Evolutionary conservation across 2,113 vertebrate genomes (phyloP).

Genomic region (Pluvianellus socialis): DNA sequence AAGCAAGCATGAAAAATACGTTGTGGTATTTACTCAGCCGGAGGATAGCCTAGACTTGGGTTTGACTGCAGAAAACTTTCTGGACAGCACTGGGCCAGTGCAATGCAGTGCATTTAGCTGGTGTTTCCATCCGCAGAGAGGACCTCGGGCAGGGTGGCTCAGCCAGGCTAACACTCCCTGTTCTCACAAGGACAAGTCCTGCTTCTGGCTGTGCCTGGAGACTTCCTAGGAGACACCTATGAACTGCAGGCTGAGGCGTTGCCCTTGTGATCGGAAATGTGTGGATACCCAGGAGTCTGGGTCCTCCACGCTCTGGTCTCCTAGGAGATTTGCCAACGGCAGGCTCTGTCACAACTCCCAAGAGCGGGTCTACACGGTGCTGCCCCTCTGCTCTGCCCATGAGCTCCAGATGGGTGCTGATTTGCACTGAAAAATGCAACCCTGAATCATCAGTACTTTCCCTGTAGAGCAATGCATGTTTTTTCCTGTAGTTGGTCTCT

Average conservation of each 20-base stretch:
- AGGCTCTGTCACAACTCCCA: neutral
- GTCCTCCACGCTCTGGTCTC: neutral
- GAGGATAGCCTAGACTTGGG: neutral
- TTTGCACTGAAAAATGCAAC: neutral
- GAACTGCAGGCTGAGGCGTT: neutral
- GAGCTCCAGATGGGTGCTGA: neutral
- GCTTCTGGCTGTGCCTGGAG: neutral
- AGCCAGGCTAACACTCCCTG: too few species aligned
- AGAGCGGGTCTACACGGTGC: neutral
- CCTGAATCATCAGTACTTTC: neutral
- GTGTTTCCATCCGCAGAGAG: neutral
- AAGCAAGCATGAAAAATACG: neutral
- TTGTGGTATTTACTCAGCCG: neutral
- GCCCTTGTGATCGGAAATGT: neutral
- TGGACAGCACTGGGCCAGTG: neutral
- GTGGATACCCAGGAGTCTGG: neutral
- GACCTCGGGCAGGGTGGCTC: neutral
- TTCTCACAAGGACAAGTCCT: neutral
- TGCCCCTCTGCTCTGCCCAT: neutral
- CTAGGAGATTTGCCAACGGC: neutral
- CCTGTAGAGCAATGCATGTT: accelerated
- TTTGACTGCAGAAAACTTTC: neutral
- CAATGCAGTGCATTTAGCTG: neutral
- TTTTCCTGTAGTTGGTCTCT: neutral
- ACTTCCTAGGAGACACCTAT: neutral